These are phyloP conservation scores for Colinus virginianus DNA, from an alignment of 2,113 vertebrate genomes.

Conservation along the genomic window DNA sequence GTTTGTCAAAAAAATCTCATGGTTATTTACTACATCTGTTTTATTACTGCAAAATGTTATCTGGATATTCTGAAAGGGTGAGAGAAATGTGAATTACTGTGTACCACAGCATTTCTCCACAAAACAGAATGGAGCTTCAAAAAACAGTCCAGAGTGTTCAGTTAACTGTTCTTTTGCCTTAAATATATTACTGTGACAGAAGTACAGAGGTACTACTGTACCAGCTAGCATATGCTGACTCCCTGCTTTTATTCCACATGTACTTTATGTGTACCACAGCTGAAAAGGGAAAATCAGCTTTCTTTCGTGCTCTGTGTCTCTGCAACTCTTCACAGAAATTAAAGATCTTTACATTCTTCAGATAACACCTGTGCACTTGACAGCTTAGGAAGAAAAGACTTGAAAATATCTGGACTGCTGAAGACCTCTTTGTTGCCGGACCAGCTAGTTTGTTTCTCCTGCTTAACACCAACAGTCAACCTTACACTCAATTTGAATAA, in stretches of 20 bases:
- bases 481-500: constrained; percentile 81
- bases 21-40: not conserved
- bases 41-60: not conserved
- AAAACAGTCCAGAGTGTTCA: not conserved
- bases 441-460: constrained; percentile 49
- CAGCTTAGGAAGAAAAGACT: not conserved
- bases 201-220: not conserved
- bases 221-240: not conserved
- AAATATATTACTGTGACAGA: constrained; percentile 6
- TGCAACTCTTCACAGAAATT: constrained; percentile 1
- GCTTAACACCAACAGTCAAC: constrained; percentile 77
- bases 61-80: not conserved
- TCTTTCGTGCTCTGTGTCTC: not conserved
- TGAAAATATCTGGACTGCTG: constrained; percentile 39
- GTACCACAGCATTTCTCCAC: not conserved
- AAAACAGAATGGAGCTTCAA: not conserved
- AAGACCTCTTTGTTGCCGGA: constrained; percentile 46
- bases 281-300: not conserved
- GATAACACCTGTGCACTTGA: not conserved
- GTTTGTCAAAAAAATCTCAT: not conserved
- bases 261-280: not conserved
- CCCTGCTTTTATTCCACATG: constrained; percentile 1
- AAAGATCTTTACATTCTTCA: constrained; percentile 22
- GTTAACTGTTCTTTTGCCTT: constrained; percentile 4
- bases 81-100: not conserved